These are phyloP conservation scores for Neogale vison DNA, from an alignment of 2,113 vertebrate species.

Conservation along the genomic window DNA sequence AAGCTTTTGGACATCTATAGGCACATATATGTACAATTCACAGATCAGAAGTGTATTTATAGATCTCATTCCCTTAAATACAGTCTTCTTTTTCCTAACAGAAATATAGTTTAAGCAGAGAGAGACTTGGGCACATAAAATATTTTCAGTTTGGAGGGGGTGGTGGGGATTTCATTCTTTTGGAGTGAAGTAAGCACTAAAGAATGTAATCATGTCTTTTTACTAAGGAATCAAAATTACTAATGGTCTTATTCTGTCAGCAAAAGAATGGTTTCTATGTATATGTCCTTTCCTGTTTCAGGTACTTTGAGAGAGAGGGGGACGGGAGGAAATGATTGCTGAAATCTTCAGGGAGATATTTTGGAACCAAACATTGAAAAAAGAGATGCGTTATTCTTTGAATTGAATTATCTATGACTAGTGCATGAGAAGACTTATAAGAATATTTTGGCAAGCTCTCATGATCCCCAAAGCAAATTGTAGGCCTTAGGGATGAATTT, in stretches of 20 bases:
- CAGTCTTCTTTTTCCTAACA: not conserved
- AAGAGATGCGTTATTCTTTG: not conserved
- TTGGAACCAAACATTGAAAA: not conserved
- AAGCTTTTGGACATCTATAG: not conserved
- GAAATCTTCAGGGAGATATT: not conserved
- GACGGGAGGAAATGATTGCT: not conserved
- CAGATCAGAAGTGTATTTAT: not conserved
- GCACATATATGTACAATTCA: not conserved
- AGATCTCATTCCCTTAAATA: not conserved
- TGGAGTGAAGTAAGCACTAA: not conserved
- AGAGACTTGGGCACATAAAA: not conserved
- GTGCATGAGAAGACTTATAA: not conserved
- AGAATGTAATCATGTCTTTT: not conserved
- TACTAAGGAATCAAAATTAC: not conserved
- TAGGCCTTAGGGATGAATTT: slow-evolving; percentile 39
- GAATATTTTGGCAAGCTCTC: not conserved
- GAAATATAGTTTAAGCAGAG: not conserved
- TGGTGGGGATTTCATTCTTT: not conserved
- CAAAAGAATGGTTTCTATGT: not conserved
- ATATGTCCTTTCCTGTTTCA: not conserved
- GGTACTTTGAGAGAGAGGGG: not conserved
- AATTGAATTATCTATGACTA: not conserved
- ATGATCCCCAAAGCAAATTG: slow-evolving; percentile 47
- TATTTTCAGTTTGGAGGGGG: not conserved
- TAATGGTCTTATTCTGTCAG: not conserved